Base-by-base conservation (phyloP, 2,797 vertebrate species). In the Nasua narica region DNA sequence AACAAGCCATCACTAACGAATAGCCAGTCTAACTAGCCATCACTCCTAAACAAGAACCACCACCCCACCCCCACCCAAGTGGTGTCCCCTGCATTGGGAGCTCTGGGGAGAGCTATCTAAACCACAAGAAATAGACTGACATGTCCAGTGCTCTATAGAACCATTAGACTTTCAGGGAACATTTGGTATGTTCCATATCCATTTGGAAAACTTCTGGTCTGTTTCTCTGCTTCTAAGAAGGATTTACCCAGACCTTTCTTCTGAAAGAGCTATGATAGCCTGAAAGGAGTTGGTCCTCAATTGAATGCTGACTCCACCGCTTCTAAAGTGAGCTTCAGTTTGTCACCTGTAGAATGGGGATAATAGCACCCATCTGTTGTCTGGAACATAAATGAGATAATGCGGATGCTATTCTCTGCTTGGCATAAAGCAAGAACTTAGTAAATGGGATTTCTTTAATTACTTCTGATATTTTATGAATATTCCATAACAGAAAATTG, bases 281-380 rank as follows among this genome's bases (percentile, higher is more conserved):
- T 90, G 35, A 79, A 97, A 92, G 92, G 21, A 81, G 67, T 56
- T 77, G 40, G 7, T 90, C 25, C 15, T 87, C 90, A 60, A 77
- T 12, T 94, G 56, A 90, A 84, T 85, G 37, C 58, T 84, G 32
- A 96, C 29, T n/a, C 40, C 1, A 87, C n/a, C 32, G 72, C 85
- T 32, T 91, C 65, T 87, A 81, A 94, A 93, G 27, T 87, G 76
- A 87, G 60, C 27, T 83, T 93, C 27, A 70, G 3, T 85, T 87
- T 91, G n/a, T 70, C n/a, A 76, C 10, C 37, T 90, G 46, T 13
- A 85, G 77, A 90, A 56, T 88, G 40, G n/a, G 3, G n/a, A 65
- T 46, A 52, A 82, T 81, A 92, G 79, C 29, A 23, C n/a, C 46
- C 56, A 86, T 11, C 12, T 65, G 25, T 46, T 82, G 19, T 77